Evolutionary conservation across 2,113 vertebrate genomes (phyloP).

Genomic region (Brienomyrus longianalis): DNA sequence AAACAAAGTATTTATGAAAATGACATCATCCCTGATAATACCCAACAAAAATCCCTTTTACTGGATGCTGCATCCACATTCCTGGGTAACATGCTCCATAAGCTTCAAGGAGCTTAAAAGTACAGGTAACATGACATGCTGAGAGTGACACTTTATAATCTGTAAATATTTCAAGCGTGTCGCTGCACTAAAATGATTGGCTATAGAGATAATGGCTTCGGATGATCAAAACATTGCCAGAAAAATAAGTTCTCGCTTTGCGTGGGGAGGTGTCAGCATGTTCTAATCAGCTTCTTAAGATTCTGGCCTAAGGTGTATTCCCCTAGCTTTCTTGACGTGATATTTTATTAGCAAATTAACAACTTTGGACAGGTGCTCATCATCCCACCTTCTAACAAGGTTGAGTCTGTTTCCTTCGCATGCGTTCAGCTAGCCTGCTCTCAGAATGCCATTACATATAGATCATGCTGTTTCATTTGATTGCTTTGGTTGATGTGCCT

Average conservation of each 20-base stretch:
- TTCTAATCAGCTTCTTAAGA: constrained; percentile 1
- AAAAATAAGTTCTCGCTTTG: not conserved
- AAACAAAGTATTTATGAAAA: not conserved
- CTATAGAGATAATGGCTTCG: not conserved
- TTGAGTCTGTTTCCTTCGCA: not conserved
- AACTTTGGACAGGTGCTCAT: not conserved
- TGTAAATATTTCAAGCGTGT: not conserved
- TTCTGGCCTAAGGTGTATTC: not conserved
- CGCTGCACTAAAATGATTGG: not conserved
- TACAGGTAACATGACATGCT: not conserved
- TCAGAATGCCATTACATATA: not conserved
- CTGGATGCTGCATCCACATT: not conserved
- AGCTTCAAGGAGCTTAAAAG: not conserved
- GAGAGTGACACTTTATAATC: not conserved
- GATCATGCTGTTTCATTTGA: not conserved
- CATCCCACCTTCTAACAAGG: constrained; percentile 17
- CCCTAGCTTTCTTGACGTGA: not conserved
- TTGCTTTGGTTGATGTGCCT: not conserved
- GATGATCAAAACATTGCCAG: not conserved
- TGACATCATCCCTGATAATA: not conserved
- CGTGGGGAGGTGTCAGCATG: not conserved
- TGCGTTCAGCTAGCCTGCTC: not conserved
- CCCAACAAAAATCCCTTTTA: not conserved
- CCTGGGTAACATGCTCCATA: not conserved
- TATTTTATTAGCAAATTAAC: not conserved